These are phyloP conservation scores for Chrysina gloriosa DNA, from an alignment of 2,888 invertebrate species.

Conservation along the genomic window DNA sequence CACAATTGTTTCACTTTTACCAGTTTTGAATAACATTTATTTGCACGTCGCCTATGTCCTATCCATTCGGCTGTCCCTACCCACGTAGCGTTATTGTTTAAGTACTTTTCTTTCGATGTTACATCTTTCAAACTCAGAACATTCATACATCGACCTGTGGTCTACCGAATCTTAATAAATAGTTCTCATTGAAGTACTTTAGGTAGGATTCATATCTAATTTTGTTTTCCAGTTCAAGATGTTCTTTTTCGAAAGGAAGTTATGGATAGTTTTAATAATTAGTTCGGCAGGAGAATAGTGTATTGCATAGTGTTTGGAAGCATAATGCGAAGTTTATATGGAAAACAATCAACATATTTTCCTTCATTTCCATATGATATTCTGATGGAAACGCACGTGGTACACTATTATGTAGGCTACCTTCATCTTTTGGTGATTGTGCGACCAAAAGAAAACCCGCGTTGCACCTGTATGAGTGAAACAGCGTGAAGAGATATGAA, in stretches of 20 bases:
- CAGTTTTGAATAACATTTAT: no score
- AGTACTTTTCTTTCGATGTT: neutral
- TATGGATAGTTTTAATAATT: neutral
- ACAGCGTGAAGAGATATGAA: no score
- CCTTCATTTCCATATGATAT: no score
- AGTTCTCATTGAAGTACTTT: constrained; percentile 30
- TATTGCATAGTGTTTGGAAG: neutral
- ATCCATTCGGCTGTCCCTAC: neutral
- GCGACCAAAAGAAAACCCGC: no score
- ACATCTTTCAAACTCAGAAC: constrained; percentile 18
- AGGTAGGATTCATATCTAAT: constrained; percentile 7
- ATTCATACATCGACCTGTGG: constrained; percentile 21
- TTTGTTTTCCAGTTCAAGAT: neutral
- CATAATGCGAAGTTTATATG: neutral
- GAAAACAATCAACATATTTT: neutral
- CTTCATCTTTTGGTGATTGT: no score
- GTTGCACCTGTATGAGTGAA: no score
- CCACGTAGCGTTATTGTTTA: constrained; percentile 22
- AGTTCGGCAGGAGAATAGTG: neutral
- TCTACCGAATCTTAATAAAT: constrained; percentile 17
- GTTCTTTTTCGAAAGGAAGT: neutral
- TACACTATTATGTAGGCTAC: no score
- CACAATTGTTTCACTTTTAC: no score
- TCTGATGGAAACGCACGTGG: no score
- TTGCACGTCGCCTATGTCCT: no score